These are phyloP conservation scores for Stenotaenia linearis DNA, from an alignment of 2,888 invertebrate genomes.

Conservation along the genomic window DNA sequence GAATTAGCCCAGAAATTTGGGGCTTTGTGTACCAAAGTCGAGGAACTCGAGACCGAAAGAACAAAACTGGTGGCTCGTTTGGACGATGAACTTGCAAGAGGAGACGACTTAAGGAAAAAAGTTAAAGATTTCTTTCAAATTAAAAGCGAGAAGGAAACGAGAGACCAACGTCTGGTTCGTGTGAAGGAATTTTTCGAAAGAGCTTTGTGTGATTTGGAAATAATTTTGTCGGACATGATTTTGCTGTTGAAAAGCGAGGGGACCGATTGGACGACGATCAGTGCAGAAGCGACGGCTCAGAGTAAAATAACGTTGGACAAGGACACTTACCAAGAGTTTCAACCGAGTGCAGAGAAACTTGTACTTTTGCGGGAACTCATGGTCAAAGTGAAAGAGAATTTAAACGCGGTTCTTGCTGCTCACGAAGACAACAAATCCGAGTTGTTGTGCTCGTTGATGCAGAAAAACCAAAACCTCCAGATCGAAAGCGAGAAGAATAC, in stretches of 20 bases:
- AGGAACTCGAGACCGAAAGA: not conserved
- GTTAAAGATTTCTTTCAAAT: not conserved
- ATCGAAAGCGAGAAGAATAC: not conserved
- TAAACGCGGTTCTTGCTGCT: not conserved
- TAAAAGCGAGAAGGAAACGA: not conserved
- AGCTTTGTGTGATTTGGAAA: not conserved
- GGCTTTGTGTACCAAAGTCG: too few relatives aligned
- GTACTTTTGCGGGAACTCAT: not conserved
- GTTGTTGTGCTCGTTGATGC: not conserved
- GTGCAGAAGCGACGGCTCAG: not conserved
- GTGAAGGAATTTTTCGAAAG: not conserved
- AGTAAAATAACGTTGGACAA: not conserved
- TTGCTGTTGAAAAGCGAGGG: not conserved
- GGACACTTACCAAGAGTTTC: not conserved
- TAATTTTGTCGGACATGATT: not conserved
- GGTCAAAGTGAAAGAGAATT: not conserved
- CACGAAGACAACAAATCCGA: not conserved
- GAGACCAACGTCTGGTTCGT: not conserved
- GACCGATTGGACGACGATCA: not conserved
- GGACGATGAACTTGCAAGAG: not conserved
- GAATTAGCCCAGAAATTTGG: not conserved
- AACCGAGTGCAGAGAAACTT: not conserved
- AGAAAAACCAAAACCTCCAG: not conserved
- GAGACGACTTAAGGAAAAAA: too few relatives aligned
- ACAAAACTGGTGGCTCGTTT: not conserved